Evolutionary conservation across 2,797 vertebrate genomes (phyloP).

Genomic region (Enteromius viviparus): DNA sequence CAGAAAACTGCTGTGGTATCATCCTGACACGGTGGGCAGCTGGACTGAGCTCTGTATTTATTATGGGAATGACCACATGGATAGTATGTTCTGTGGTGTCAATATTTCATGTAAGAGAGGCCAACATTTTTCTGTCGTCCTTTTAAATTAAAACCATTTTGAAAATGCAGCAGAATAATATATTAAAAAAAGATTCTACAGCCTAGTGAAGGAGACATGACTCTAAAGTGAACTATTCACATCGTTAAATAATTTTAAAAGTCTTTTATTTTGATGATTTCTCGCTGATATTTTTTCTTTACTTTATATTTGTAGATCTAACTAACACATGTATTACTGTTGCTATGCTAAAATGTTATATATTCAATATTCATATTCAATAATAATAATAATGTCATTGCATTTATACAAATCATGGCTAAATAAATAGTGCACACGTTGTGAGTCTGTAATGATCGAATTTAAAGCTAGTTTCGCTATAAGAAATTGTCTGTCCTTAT

Average conservation of each 20-base stretch:
- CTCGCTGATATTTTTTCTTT: neutral
- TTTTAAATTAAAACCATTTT: conserved; percentile 19
- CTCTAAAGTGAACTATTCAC: neutral
- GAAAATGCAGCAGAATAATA: neutral
- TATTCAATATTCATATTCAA: neutral
- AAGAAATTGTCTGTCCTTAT: conserved; percentile 15
- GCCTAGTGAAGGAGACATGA: neutral
- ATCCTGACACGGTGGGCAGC: conserved; percentile 48
- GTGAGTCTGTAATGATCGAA: neutral
- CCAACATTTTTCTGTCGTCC: neutral
- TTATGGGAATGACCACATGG: conserved; percentile 7
- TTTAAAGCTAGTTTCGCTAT: neutral
- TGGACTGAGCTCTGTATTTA: conserved; percentile 34
- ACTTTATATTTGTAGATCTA: neutral
- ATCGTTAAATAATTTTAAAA: neutral
- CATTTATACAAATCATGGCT: neutral
- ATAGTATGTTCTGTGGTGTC: conserved; percentile 23
- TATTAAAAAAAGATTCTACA: neutral
- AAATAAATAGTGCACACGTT: neutral
- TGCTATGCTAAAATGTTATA: neutral
- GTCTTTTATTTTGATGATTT: neutral
- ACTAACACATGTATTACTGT: neutral
- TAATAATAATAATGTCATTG: neutral
- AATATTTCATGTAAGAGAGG: conserved; percentile 14
- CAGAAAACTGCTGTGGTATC: conserved; percentile 81